Percentiles rank a stretch among this genome's conserved stretches.
phyloP scores from a whole-genome alignment of 2,113 vertebrate genomes.

The Centropus bengalensis region DNA sequence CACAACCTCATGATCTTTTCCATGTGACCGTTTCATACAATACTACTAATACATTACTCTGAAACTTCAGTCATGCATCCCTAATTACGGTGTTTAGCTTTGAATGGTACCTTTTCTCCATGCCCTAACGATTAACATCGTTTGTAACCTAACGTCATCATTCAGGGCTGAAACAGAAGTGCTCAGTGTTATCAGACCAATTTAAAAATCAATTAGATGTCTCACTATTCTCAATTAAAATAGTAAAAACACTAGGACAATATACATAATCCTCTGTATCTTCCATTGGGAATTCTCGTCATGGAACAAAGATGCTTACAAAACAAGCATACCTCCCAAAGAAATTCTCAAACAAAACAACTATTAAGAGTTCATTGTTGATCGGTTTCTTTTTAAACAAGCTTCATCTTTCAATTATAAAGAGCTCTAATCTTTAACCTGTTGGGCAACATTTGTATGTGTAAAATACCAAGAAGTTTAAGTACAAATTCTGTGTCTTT shows the following conservation, averaged over 20 bases:
- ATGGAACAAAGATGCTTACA: neutral
- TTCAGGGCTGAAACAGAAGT: neutral
- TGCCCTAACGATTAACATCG: neutral
- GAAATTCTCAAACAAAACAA: neutral
- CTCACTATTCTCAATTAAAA: neutral
- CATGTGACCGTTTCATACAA: constrained; percentile 65
- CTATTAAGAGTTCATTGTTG: neutral
- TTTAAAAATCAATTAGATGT: neutral
- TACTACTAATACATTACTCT: constrained; percentile 37
- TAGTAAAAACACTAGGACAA: neutral
- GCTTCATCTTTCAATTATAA: neutral
- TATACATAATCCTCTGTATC: neutral
- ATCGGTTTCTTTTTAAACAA: neutral
- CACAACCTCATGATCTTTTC: constrained; percentile 51
- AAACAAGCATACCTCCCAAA: neutral
- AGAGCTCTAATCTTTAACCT: neutral
- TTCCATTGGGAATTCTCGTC: neutral
- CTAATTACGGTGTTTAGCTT: constrained; percentile 43
- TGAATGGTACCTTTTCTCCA: constrained; percentile 48
- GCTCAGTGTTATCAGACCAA: neutral
- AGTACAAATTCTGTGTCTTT: neutral
- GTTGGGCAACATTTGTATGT: neutral
- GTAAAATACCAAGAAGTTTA: neutral
- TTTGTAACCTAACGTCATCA: neutral
- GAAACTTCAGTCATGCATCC: constrained; percentile 58